Evolutionary conservation across 2,113 vertebrate species (phyloP).

Genomic region (Boleophthalmus pectinirostris): DNA sequence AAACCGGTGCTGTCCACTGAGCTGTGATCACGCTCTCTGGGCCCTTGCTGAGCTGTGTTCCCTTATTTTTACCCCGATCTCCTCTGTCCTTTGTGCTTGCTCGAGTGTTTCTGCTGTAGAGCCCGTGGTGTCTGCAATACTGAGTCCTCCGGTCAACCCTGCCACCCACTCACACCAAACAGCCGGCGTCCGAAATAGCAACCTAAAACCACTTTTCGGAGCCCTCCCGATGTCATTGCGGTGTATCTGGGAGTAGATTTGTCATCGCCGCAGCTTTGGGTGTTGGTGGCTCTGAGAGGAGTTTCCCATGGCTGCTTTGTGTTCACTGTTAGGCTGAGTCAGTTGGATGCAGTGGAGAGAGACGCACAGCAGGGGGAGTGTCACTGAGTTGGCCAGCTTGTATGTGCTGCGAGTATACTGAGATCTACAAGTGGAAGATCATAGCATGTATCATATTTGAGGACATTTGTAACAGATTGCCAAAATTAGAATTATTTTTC

Average conservation of each 20-base stretch:
- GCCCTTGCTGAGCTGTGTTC: conserved; percentile 48
- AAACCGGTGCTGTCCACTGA: conserved; percentile 49
- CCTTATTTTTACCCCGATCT: conserved; percentile 29
- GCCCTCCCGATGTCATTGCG: conserved; percentile 29
- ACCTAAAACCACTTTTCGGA: conserved; percentile 19
- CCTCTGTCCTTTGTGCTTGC: conserved; percentile 46
- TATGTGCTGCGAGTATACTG: not conserved
- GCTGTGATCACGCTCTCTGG: conserved; percentile 32
- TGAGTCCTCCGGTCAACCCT: conserved; percentile 43
- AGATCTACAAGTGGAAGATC: not conserved
- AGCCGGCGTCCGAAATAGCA: conserved; percentile 36
- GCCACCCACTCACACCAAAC: conserved; percentile 28
- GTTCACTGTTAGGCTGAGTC: conserved; percentile 33
- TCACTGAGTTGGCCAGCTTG: conserved; percentile 24
- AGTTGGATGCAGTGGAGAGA: conserved; percentile 9
- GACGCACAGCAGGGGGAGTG: conserved; percentile 24
- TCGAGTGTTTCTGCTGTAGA: conserved; percentile 46
- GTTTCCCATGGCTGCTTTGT: conserved; percentile 28
- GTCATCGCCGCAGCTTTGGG: conserved; percentile 29
- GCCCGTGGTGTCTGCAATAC: conserved; percentile 23
- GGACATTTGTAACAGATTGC: too few species aligned
- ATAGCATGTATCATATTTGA: too few species aligned
- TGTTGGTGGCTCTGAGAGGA: conserved; percentile 26
- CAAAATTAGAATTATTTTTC: too few species aligned
- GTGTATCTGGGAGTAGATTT: conserved; percentile 43